phyloP scores from a whole-genome alignment of 2,888 invertebrate genomes.

The Masnerella sp. region DNA sequence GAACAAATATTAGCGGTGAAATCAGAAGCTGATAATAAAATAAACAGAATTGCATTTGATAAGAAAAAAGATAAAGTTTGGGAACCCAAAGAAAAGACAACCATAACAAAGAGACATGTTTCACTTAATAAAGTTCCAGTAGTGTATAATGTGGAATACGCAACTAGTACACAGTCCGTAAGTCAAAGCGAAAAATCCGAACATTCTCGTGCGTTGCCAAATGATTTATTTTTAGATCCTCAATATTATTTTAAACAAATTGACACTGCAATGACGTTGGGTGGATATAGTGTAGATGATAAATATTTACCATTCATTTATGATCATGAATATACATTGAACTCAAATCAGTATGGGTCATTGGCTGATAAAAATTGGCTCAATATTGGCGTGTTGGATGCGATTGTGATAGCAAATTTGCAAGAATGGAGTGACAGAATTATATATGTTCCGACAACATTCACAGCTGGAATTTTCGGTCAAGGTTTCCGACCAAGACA shows the following conservation, averaged over 20 bases:
- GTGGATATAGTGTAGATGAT: not conserved
- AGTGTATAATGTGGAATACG: too few species aligned
- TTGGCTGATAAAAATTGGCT: not conserved
- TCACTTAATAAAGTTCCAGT: too few species aligned
- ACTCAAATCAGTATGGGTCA: not conserved
- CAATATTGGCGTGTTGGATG: not conserved
- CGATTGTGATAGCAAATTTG: not conserved
- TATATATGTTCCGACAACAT: not conserved
- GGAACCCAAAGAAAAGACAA: too few species aligned
- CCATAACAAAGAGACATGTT: too few species aligned
- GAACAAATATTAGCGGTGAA: too few species aligned
- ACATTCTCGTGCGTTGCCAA: slow-evolving; percentile 12
- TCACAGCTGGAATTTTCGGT: not conserved
- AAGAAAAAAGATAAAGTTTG: too few species aligned
- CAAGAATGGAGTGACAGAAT: not conserved
- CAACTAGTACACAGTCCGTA: too few species aligned
- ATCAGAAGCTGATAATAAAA: too few species aligned
- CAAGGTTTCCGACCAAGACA: not conserved
- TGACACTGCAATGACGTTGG: not conserved
- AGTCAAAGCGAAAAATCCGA: slow-evolving; percentile 24
- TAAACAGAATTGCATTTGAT: too few species aligned
- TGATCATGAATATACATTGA: too few species aligned
- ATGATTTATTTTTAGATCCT: slow-evolving; percentile 16
- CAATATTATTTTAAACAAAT: slow-evolving; percentile 6
- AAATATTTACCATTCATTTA: not conserved